Conservation (phyloP, 2,888 invertebrate species). For the Melinaea menophilus region DNA sequence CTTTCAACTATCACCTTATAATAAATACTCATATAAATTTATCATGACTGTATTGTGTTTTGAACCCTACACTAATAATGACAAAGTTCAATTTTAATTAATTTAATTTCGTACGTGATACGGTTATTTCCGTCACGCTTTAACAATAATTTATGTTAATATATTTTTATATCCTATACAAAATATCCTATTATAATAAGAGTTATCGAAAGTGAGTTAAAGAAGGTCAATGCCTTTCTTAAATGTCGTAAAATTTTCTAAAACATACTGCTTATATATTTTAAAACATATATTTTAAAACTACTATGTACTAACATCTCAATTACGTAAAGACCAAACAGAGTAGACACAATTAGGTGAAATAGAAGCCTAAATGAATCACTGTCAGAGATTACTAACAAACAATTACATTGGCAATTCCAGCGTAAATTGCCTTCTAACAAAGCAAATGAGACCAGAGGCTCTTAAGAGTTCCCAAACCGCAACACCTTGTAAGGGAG, state of each 20-base stretch:
- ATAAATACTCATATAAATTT: constrained; percentile 15
- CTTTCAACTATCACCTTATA: constrained; percentile 51
- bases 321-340: constrained; percentile 8
- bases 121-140: constrained; percentile 20
- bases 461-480: constrained; percentile 41
- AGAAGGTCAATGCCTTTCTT: neutral
- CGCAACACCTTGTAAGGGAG: constrained; percentile 53
- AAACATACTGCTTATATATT: too few species aligned
- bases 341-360: neutral
- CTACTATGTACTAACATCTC: neutral
- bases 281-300: neutral
- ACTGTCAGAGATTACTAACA: constrained; percentile 16
- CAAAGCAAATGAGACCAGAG: constrained; percentile 54
- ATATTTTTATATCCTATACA: constrained; percentile 13
- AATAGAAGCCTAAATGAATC: constrained; percentile 5
- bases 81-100: constrained; percentile 15
- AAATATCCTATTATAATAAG: neutral
- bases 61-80: constrained; percentile 3
- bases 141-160: constrained; percentile 17
- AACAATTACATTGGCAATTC: constrained; percentile 44
- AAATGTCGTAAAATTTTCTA: too few species aligned
- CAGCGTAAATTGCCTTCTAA: constrained; percentile 48
- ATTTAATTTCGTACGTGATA: constrained; percentile 9
- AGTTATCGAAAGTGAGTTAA: neutral
- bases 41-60: neutral